A percentile compares a stretch with the other conserved stretches of the same genome.
Evolutionary conservation across 2,888 invertebrate genomes (phyloP).

Genomic region (Ecdyonurus torrentis): DNA sequence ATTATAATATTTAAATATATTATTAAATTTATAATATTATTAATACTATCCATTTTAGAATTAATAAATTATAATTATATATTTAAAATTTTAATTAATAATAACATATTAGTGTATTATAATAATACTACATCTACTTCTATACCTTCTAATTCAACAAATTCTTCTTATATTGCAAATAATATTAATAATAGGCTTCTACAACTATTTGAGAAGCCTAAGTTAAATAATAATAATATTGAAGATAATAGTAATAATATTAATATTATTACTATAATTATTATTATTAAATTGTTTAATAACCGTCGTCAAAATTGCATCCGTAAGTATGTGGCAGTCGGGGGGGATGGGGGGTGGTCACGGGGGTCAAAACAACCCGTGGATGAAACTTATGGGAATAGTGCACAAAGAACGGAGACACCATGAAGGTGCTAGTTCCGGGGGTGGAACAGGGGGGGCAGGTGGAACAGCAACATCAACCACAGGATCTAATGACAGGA

Average conservation of each 20-base stretch:
- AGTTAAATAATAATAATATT: neutral
- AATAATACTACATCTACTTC: too few species aligned
- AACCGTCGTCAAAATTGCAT: neutral
- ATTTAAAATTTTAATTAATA: neutral
- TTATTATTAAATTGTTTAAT: neutral
- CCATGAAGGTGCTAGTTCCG: conserved; percentile 33
- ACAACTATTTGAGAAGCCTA: neutral
- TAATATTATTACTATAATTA: too few species aligned
- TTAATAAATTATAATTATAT: neutral
- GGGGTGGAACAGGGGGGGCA: conserved; percentile 25
- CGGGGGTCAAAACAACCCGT: conserved; percentile 59
- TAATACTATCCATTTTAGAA: neutral
- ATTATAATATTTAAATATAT: neutral
- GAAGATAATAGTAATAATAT: too few species aligned
- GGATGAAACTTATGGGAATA: conserved; percentile 70
- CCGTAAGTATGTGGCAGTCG: conserved; percentile 52
- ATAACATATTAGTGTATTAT: too few species aligned
- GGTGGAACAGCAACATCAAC: conserved; percentile 25
- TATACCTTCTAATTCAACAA: too few species aligned
- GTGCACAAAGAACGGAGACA: conserved; percentile 58
- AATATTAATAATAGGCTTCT: neutral
- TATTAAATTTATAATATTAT: neutral
- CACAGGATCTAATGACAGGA: conserved; percentile 40
- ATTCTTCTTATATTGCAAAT: too few species aligned
- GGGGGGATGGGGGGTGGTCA: conserved; percentile 56